A percentile compares a stretch with the other conserved stretches of the same genome.
These are phyloP conservation scores for Diplodus puntazzo DNA, from an alignment of 2,797 vertebrate species.

Conservation along the genomic window DNA sequence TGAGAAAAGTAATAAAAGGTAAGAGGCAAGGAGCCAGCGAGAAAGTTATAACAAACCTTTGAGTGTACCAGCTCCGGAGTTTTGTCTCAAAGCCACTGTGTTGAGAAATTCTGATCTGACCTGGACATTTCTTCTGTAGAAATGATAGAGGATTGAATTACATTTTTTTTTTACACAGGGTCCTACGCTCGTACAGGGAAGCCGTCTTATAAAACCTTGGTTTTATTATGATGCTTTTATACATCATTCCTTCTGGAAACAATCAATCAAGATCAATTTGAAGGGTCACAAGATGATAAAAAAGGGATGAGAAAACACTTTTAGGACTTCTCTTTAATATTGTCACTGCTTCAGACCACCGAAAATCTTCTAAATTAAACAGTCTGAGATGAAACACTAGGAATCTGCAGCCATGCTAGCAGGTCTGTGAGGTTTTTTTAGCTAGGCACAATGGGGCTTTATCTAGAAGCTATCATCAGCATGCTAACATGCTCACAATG, in stretches of 20 bases:
- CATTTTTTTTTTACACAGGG: background rate
- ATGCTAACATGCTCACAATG: background rate
- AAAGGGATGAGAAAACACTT: background rate
- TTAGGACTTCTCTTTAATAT: background rate
- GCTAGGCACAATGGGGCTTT: background rate
- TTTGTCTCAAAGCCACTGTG: constrained; percentile 16
- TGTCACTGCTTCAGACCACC: background rate
- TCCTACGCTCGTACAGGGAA: background rate
- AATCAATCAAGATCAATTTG: background rate
- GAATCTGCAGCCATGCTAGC: background rate
- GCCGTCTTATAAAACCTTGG: background rate
- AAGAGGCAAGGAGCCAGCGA: constrained; percentile 45
- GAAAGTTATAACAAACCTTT: constrained; percentile 57
- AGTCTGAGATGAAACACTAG: background rate
- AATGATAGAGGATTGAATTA: background rate
- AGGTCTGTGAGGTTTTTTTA: background rate
- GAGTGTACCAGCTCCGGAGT: constrained; percentile 24
- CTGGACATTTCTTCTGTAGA: background rate
- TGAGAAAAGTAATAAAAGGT: constrained; percentile 65
- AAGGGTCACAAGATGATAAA: background rate
- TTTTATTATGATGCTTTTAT: background rate
- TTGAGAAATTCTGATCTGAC: constrained; percentile 14
- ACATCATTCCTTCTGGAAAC: background rate
- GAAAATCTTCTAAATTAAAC: background rate
- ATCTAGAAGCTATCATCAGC: background rate